phyloP scores from a whole-genome alignment of 2,888 invertebrate genomes.

The Steinernema hermaphroditum region DNA sequence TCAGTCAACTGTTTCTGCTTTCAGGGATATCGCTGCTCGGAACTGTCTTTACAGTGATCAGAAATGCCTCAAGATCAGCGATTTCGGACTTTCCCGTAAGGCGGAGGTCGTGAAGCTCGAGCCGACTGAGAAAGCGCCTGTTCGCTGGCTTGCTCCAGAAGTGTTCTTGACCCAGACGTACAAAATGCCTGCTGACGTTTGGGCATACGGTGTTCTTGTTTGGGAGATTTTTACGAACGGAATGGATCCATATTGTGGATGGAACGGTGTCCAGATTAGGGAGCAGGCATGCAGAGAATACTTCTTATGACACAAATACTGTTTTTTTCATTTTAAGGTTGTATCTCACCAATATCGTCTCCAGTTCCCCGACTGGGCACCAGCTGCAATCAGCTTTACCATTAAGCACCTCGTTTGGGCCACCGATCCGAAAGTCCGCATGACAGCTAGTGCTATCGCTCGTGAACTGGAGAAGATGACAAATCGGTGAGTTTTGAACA shows the following conservation, averaged over 20 bases:
- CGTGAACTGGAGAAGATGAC: constrained; percentile 4
- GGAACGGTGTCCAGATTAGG: constrained; percentile 37
- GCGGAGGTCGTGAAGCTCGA: constrained; percentile 18
- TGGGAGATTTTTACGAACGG: constrained; percentile 36
- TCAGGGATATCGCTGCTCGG: constrained; percentile 33
- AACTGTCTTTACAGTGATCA: constrained; percentile 33
- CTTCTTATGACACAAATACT: neutral
- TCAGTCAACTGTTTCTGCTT: constrained; percentile 21
- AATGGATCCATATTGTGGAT: constrained; percentile 31
- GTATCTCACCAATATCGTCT: constrained; percentile 28
- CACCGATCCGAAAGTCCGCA: neutral
- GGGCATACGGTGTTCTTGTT: constrained; percentile 38
- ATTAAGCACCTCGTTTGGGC: neutral
- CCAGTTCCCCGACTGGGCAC: constrained; percentile 38
- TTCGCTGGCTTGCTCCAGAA: constrained; percentile 40
- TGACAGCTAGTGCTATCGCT: neutral
- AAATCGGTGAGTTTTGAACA: too few relatives aligned
- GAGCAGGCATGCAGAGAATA: constrained; percentile 18
- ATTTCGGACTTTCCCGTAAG: constrained; percentile 29
- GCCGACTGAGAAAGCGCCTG: constrained; percentile 34
- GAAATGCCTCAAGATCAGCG: constrained; percentile 32
- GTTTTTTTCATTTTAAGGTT: constrained; percentile 30
- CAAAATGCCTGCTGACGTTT: constrained; percentile 35
- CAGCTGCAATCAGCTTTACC: constrained; percentile 17
- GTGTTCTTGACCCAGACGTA: constrained; percentile 36